Percentiles rank a stretch among this genome's conserved stretches.
Evolutionary conservation across 2,888 invertebrate species (phyloP).

Genomic region (Drosophila infuscata): DNA sequence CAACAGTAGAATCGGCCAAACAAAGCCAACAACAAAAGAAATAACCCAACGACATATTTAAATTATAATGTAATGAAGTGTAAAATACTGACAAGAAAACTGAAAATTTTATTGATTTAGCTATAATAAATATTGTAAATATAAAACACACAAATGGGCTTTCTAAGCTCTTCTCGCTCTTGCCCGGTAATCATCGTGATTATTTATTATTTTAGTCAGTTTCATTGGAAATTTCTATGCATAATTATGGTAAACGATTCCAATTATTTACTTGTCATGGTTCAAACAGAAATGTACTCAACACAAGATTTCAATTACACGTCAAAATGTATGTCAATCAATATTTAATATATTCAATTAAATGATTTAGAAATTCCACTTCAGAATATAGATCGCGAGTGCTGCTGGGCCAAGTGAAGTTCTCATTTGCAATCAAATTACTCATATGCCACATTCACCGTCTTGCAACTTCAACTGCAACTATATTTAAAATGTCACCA

Average conservation of each 20-base stretch:
- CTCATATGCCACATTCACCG: conserved; percentile 2
- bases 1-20: conserved; percentile 47
- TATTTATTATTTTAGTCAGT: not conserved
- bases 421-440: conserved; percentile 5
- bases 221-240: not conserved
- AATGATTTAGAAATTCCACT: not conserved
- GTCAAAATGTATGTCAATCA: not conserved
- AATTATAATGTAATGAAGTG: conserved; percentile 50
- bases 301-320: not conserved
- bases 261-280: not conserved
- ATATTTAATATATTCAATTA: not conserved
- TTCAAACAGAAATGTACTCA: not conserved
- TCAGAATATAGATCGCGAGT: not conserved
- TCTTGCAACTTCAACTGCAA: not conserved
- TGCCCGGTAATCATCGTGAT: not conserved
- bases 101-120: not conserved
- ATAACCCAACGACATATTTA: conserved; percentile 31
- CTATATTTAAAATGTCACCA: conserved; percentile 7
- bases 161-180: not conserved
- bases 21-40: conserved; percentile 19
- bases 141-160: not conserved
- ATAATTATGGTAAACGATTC: not conserved
- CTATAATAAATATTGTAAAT: not conserved
- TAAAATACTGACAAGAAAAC: conserved; percentile 26
- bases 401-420: not conserved